These are phyloP conservation scores for Tachyglossus aculeatus DNA, from an alignment of 2,797 vertebrate genomes.

Conservation along the genomic window DNA sequence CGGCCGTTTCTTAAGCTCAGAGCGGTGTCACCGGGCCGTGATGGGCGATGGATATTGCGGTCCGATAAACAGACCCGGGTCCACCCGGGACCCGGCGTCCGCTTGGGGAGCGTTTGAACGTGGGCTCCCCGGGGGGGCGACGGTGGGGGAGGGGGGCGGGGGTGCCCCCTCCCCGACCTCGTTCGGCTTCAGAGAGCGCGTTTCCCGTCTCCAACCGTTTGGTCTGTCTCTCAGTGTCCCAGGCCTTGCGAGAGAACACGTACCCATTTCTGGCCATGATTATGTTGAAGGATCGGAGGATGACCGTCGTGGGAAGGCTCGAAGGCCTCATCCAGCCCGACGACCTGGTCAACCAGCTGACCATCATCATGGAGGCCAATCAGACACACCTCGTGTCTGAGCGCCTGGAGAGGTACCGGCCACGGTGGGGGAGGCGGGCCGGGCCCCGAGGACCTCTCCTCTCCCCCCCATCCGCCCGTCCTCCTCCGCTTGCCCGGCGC, in stretches of 20 bases:
- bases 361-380: slow-evolving; percentile 98
- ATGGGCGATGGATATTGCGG: no score
- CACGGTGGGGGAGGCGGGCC: no score
- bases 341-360: slow-evolving; percentile 95
- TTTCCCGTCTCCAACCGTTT: not conserved
- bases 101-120: no score
- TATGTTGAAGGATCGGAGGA: slow-evolving; percentile 96
- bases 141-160: no score
- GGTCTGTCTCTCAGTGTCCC: slow-evolving; percentile 84
- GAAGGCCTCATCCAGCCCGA: slow-evolving; percentile 96
- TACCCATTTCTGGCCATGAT: slow-evolving; percentile 99
- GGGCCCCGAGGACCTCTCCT: no score
- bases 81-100: no score
- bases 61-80: no score
- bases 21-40: no score
- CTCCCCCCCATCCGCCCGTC: no score
- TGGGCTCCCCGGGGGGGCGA: no score
- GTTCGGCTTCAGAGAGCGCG: not conserved
- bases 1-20: no score
- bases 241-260: slow-evolving; percentile 95
- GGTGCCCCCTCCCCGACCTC: not conserved
- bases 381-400: slow-evolving; percentile 96
- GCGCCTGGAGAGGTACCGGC: slow-evolving; percentile 88
- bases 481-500: not conserved
- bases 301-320: slow-evolving; percentile 95